Evolutionary conservation across 2,113 vertebrate species (phyloP), one percentile per base, ranked within the genome.

Genomic region (Rhadina sibilatrix): DNA sequence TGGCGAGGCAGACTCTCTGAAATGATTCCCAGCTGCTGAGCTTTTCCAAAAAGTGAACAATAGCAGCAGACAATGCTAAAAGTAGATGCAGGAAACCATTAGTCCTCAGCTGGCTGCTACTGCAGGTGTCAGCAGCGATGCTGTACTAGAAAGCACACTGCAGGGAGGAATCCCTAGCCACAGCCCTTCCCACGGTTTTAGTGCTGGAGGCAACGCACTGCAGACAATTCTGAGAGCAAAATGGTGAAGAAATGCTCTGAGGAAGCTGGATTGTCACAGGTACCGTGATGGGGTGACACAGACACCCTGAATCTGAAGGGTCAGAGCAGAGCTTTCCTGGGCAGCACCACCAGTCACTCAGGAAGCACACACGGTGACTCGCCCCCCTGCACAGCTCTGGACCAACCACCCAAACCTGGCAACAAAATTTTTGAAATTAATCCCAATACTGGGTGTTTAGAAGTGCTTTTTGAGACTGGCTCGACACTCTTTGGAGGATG

Each of bases 11-110:
- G 20, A 4, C 27, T 44, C 81, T 97, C 93, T 94, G 94, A 97
- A 97, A 91, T 28, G 15, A 90, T 84, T 97, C 95, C 97, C 76
- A 94, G 97, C 90, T 83, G 89, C 52, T 68, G 94, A 68, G 80
- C 77, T 49, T 71, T 86, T 77, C 61, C 56, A 89, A 89, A 93
- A 40, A 74, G 68, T 12, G 69, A 89, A 97, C 94, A 95, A 77
- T 28, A 83, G 47, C 56, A 66, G 86, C 80, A 74, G 75, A 95
- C 69, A 72, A 92, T 42, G 70, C 79, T 89, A 69, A 94, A 91
- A 94, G 93, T 72, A 72, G 93, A 87, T 23, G 20, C 83, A 64
- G 94, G 96, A 93, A 94, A 60, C 70, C 27, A 40, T 76, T 53
- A 82, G 91, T 65, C 44, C 69, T 87, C 53, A 70, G 92, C 59